These are phyloP conservation scores for Drosophila bocki DNA, from an alignment of 1,140 invertebrate species.

Conservation along the genomic window DNA sequence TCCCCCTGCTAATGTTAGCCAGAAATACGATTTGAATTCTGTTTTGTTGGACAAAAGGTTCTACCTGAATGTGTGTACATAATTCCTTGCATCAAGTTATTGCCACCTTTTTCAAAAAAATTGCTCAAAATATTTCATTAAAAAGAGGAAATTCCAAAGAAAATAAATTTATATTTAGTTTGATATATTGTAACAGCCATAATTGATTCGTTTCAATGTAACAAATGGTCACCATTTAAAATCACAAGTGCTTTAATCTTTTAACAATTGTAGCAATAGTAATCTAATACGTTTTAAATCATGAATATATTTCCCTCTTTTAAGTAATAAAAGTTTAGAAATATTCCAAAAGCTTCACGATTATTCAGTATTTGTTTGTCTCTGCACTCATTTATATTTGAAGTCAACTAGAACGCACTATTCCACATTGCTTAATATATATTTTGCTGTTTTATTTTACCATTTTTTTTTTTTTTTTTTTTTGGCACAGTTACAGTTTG, in stretches of 20 bases:
- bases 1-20: conserved; percentile 36
- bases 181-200: background rate
- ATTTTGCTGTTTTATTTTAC: conserved; percentile 67
- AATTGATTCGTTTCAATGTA: background rate
- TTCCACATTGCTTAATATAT: conserved; percentile 74
- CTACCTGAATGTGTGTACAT: background rate
- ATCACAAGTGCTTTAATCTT: background rate
- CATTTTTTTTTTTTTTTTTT: conserved; percentile 72
- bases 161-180: background rate
- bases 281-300: background rate
- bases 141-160: no score
- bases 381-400: conserved; percentile 26
- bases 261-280: background rate
- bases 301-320: background rate
- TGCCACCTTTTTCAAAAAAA: no score
- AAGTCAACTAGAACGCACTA: conserved; percentile 64
- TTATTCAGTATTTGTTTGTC: conserved; percentile 8
- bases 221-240: background rate
- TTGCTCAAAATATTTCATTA: no score
- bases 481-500: conserved; percentile 56
- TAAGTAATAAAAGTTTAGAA: background rate
- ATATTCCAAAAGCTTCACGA: background rate
- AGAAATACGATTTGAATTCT: conserved; percentile 47
- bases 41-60: background rate
- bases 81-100: no score